Percentiles rank a stretch among this genome's conserved stretches.
Conservation (phyloP, 1,140 invertebrate species). For the Globodera ellingtonae region DNA sequence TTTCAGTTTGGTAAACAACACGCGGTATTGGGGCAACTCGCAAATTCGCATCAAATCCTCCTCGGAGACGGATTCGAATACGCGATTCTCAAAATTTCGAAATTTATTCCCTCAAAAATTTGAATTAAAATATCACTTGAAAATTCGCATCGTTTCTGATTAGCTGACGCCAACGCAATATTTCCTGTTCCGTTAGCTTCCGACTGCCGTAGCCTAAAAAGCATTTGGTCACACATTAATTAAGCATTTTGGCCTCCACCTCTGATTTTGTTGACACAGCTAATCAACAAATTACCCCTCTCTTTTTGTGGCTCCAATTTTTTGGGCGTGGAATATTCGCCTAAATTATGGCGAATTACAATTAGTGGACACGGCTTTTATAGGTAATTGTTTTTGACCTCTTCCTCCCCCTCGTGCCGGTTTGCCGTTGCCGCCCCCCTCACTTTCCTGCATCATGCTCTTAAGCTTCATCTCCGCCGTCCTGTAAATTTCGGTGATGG, state of each 20-base stretch:
- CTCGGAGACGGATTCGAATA: constrained; percentile 30
- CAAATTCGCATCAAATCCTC: constrained; percentile 51
- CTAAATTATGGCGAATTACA: constrained; percentile 19
- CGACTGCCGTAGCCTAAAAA: constrained; percentile 36
- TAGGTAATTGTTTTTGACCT: constrained; percentile 15
- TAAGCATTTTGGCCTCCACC: constrained; percentile 14
- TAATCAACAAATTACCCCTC: constrained; percentile 29
- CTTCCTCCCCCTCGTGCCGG: background rate
- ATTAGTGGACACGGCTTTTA: background rate
- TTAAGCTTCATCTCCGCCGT: constrained; percentile 52
- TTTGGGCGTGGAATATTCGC: constrained; percentile 50
- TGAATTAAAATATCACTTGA: background rate
- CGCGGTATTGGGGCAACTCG: constrained; percentile 47
- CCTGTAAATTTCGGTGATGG: constrained; percentile 54
- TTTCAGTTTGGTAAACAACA: constrained; percentile 52
- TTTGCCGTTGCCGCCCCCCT: background rate
- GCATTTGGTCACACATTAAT: background rate
- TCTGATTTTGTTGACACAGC: constrained; percentile 39
- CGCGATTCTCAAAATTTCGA: constrained; percentile 29
- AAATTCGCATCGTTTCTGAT: constrained; percentile 39
- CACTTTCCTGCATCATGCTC: constrained; percentile 40
- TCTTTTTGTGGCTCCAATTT: constrained; percentile 31
- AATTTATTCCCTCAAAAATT: background rate
- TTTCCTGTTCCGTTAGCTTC: constrained; percentile 53
- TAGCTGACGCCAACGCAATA: constrained; percentile 48